phyloP scores from a whole-genome alignment of 2,888 invertebrate genomes.

The Conops quadrifasciatus region DNA sequence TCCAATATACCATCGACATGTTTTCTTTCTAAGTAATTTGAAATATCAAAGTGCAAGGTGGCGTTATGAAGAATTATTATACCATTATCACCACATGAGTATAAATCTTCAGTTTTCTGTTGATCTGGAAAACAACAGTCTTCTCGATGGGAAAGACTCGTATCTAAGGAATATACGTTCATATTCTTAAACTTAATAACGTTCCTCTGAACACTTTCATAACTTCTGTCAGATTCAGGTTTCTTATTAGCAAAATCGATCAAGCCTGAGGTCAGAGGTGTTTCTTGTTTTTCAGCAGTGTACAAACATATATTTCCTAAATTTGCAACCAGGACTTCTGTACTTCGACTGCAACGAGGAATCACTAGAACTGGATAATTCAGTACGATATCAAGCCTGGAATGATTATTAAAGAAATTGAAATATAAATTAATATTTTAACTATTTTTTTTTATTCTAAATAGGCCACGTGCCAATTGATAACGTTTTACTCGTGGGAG shows the following conservation, averaged over 20 bases:
- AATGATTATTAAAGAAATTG: no score
- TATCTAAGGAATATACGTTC: slow-evolving; percentile 83
- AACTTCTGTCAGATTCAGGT: no score
- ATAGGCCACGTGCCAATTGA: no score
- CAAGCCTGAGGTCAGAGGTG: background rate
- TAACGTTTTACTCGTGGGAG: no score
- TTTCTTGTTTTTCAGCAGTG: slow-evolving; percentile 60
- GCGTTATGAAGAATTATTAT: slow-evolving; percentile 91
- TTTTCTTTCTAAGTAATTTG: slow-evolving; percentile 45
- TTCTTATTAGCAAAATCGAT: background rate
- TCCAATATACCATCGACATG: no score
- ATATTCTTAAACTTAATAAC: slow-evolving; percentile 83
- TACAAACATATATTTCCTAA: slow-evolving; percentile 83
- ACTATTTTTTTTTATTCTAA: background rate
- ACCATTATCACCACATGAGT: slow-evolving; percentile 78
- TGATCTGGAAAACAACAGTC: slow-evolving; percentile 60
- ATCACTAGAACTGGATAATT: slow-evolving; percentile 92
- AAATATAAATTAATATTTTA: background rate
- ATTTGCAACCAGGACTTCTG: slow-evolving; percentile 89
- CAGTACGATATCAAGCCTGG: slow-evolving; percentile 77
- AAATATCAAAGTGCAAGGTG: slow-evolving; percentile 73
- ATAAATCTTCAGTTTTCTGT: slow-evolving; percentile 74
- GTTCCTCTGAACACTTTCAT: slow-evolving; percentile 63
- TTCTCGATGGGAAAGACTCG: slow-evolving; percentile 66
- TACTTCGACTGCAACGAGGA: slow-evolving; percentile 79